Evolutionary conservation across 2,888 invertebrate genomes (phyloP).

Genomic region (Nesidiocoris tenuis): DNA sequence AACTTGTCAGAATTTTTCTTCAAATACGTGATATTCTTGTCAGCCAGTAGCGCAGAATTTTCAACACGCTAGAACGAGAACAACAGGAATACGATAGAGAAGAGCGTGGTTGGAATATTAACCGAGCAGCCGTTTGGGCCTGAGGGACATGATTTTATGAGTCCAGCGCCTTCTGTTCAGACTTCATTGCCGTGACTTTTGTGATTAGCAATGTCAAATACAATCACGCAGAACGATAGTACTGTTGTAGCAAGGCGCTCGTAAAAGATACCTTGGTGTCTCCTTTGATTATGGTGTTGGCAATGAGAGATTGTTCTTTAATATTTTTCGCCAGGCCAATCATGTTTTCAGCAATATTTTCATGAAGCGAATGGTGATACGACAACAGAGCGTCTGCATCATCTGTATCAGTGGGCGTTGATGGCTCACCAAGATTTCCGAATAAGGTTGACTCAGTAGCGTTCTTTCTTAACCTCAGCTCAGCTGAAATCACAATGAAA

Average conservation of each 20-base stretch:
- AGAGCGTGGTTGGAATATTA: constrained; percentile 9
- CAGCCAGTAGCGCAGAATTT: constrained; percentile 75
- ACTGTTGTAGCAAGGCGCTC: too few relatives aligned
- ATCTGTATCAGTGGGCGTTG: constrained; percentile 54
- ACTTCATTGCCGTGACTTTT: too few relatives aligned
- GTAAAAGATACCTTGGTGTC: constrained; percentile 78
- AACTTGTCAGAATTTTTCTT: constrained; percentile 78
- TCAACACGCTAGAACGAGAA: constrained; percentile 62
- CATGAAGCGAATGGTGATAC: constrained; percentile 85
- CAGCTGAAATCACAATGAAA: constrained; percentile 39
- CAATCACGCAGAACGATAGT: too few relatives aligned
- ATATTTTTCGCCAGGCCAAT: constrained; percentile 80
- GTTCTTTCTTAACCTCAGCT: constrained; percentile 50
- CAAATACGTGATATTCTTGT: constrained; percentile 73
- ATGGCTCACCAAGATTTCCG: background rate
- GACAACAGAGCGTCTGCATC: constrained; percentile 71
- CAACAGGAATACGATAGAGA: background rate
- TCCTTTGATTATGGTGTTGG: constrained; percentile 83
- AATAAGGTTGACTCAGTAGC: background rate
- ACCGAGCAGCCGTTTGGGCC: too few relatives aligned
- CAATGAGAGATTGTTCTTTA: constrained; percentile 86
- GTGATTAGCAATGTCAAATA: too few relatives aligned
- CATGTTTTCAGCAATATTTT: constrained; percentile 92
- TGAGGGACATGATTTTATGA: too few relatives aligned
- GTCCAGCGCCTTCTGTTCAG: too few relatives aligned